Percentiles rank a stretch among this genome's conserved stretches.
phyloP scores from a whole-genome alignment of 2,113 vertebrate genomes.

The Ceyx cyanopectus region DNA sequence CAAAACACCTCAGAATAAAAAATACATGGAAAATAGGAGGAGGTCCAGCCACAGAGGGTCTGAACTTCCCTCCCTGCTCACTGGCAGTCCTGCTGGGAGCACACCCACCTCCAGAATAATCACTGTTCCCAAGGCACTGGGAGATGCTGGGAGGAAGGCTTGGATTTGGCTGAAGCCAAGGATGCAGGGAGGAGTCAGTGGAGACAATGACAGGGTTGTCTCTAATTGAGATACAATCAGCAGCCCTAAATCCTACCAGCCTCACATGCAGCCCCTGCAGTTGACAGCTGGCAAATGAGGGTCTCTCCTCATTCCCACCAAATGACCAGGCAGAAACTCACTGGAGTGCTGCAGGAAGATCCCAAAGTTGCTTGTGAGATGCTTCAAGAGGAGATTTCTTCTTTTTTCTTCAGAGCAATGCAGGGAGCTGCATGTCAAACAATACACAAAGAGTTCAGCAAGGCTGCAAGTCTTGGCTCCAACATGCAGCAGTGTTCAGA shows the following conservation, averaged over 20 bases:
- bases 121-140: background rate
- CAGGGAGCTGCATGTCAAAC: background rate
- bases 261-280: background rate
- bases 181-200: background rate
- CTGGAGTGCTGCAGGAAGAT: background rate
- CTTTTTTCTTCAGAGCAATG: background rate
- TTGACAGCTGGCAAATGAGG: background rate
- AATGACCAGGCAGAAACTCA: background rate
- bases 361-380: background rate
- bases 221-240: background rate
- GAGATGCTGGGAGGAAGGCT: background rate
- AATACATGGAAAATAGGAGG: background rate
- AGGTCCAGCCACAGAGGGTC: background rate
- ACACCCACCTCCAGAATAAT: background rate
- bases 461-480: background rate
- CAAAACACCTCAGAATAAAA: background rate
- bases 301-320: background rate
- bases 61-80: background rate
- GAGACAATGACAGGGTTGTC: background rate
- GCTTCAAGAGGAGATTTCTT: background rate
- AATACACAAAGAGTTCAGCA: background rate
- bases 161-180: constrained; percentile 20
- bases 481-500: background rate
- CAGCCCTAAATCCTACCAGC: background rate
- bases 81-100: constrained; percentile 1